Evolutionary conservation across 2,888 invertebrate genomes (phyloP), one percentile per base, ranked within the genome.

Genomic region (Nezara viridula): DNA sequence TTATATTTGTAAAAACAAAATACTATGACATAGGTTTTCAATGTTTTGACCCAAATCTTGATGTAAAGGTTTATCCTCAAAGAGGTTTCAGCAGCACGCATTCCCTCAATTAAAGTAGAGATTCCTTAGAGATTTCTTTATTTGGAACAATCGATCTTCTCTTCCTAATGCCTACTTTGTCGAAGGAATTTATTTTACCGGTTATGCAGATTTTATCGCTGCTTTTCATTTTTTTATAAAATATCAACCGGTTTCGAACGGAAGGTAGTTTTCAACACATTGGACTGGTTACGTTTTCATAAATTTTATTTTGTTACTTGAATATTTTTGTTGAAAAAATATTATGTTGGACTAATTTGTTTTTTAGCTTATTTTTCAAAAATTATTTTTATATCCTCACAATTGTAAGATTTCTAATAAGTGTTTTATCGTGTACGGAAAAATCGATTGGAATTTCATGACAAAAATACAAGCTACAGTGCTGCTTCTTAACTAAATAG

Each of bases 111-210:
- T n/a, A 1, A 66, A 32, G 66, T 32, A 16, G 66, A 66, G 27
- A 60, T 66, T 32, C 2, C 66, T 66, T 32, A 16, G 16, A 27
- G 3, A 66, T 21, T 32, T 66, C 27, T 66, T 66, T 32, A n/a
- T 66, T 66, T 32, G 55, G n/a, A 66, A 66, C 16, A 66, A 16
- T 66, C 27, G 16, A 66, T 66, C 32, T 66, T 66, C 66, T 32
- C 27, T 66, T 32, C 66, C 66, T 66, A 66, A 27, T 14, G 66
- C 66, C 66, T 32, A 66, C 66, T 66, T 66, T 32, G n/a, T n/a
- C 16, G 66, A 66, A 66, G 66, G 66, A 66, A 66, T 66, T 66
- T 66, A 27, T 66, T 66, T 66, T 66, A 55, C 32, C 27, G 66
- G 66, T 66, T 66, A 66, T 66, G 66, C 16, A 3, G 6, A 66